Evolutionary conservation across 1,140 invertebrate genomes (phyloP).

Genomic region (Aphis craccivora): DNA sequence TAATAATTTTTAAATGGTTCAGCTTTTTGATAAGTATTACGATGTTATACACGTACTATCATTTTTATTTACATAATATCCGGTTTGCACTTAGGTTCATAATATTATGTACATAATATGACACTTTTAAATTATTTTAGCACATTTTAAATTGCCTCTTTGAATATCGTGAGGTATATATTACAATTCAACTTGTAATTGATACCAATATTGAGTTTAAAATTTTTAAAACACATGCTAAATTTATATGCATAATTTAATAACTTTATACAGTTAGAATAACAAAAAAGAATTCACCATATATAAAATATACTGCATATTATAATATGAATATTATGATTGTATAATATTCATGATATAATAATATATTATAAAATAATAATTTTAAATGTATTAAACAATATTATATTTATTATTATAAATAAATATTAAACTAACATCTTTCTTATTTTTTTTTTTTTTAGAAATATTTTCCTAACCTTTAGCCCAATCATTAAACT

Average conservation of each 20-base stretch:
- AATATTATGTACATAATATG: background rate
- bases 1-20: background rate
- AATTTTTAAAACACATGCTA: background rate
- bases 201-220: background rate
- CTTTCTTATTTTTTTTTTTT: background rate
- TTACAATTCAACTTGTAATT: background rate
- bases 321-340: no score
- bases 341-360: no score
- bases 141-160: background rate
- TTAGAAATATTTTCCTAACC: background rate
- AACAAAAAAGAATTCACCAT: no score
- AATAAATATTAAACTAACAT: no score
- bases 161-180: background rate
- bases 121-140: background rate
- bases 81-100: background rate
- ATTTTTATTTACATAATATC: background rate
- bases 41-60: background rate
- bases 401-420: background rate
- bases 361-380: background rate
- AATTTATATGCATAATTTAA: background rate
- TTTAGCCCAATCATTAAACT: no score
- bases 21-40: background rate
- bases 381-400: background rate
- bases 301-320: no score
- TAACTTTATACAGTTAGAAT: background rate